Conservation (phyloP, 2,113 vertebrate species). For the Upupa epops region DNA sequence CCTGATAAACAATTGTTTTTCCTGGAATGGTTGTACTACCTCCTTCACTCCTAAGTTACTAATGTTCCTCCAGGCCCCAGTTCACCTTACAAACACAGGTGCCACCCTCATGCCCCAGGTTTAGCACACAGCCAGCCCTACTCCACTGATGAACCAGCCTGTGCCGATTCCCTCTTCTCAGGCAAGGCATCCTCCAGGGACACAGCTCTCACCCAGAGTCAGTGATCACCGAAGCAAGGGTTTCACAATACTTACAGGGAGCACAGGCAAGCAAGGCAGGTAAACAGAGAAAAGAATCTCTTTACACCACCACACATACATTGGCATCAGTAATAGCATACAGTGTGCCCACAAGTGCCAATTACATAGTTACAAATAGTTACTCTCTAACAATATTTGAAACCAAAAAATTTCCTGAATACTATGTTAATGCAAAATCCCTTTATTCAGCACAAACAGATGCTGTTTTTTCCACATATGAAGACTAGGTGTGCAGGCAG, state of each 20-base stretch:
- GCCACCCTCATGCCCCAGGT: background rate
- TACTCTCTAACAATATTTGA: background rate
- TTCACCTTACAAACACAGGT: accelerated
- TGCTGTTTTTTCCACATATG: background rate
- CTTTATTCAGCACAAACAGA: background rate
- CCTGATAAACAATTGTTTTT: background rate
- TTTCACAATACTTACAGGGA: background rate
- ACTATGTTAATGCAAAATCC: background rate
- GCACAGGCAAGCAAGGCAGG: background rate
- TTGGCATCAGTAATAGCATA: background rate
- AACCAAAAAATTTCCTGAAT: background rate
- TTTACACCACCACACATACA: background rate
- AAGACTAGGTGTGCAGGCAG: background rate
- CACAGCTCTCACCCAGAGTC: background rate
- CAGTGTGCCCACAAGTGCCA: background rate
- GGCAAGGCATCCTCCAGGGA: background rate
- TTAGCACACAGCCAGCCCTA: background rate
- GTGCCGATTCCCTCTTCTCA: background rate
- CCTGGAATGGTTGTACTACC: background rate
- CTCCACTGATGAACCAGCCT: background rate
- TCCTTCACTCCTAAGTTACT: too few relatives aligned
- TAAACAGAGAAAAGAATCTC: background rate
- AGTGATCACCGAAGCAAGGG: background rate
- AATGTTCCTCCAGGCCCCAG: background rate
- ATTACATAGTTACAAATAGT: too few relatives aligned